Evolutionary conservation across 2,888 invertebrate species (phyloP), one percentile per base, ranked within the genome.

Genomic region (Aporophyla lueneburgensis): DNA sequence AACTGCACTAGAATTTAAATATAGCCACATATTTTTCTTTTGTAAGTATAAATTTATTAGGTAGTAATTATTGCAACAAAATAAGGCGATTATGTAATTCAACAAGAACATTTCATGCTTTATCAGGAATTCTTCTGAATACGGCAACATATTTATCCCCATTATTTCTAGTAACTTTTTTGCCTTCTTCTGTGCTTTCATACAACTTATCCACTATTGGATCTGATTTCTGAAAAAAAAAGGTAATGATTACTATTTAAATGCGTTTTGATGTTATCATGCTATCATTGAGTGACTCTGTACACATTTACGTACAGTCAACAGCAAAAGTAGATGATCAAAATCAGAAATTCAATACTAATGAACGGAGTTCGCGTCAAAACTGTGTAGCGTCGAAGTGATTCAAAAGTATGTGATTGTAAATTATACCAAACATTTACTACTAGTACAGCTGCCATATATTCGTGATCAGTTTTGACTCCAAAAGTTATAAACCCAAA

Each of bases 171-270:
- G 99, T 98, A 0, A 99, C 99, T 96, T 99, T 99, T 93, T 99
- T 98, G 0, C 99, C 99, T 96, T 99, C 99, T 96, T 99, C 99
- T 62, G 99, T 99, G 92, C 99, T 99, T 91, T 98, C 98, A 92
- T 98, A 99, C 12, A 99, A 96, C 94, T 99, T 98, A 10, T 98
- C 98, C n/a, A 99, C 97, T 75, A 99, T 97, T 2, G 98, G 98
- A 97, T 99, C 99, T 9, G 92, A 92, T 90, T 97, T 97, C 99
- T 98, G 92, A 76, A 97, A 97, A 66, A 77, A 63, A 43, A 43
- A 5, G 19, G 7, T 14, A 40, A 27, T 9, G 19, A 21, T 49
- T n/a, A 43, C 10, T 33, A 51, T 51, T 66, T 19, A 14, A 19
- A 65, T 21, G 12, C 0, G 4, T 24, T 65, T 66, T 65, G 27